Percentiles rank a stretch among this genome's conserved stretches.
Conservation (phyloP, 1,140 invertebrate genomes). For the Carposina sasakii region DNA sequence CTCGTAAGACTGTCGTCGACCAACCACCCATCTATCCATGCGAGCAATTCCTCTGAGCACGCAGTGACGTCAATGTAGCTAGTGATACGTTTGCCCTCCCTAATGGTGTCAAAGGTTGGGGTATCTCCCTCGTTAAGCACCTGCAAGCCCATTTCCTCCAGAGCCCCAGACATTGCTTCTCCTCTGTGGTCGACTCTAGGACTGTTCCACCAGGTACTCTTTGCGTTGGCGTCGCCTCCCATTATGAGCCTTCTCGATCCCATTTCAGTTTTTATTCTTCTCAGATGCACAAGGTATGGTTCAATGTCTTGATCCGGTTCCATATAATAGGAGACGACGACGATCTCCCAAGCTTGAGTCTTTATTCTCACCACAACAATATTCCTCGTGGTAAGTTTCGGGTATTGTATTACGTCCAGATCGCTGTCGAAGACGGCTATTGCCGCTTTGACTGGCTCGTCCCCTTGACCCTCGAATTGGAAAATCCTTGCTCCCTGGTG, state of each 20-base stretch:
- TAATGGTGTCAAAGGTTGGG: slow-evolving; percentile 24
- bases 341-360: too few species aligned
- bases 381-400: too few species aligned
- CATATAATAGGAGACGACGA: too few species aligned
- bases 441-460: slow-evolving; percentile 11
- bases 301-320: slow-evolving; percentile 11
- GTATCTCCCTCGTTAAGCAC: slow-evolving; percentile 20
- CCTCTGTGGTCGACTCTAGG: slow-evolving; percentile 14
- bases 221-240: slow-evolving; percentile 24
- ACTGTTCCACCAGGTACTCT: slow-evolving; percentile 23
- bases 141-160: slow-evolving; percentile 13
- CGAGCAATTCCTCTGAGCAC: slow-evolving; percentile 14
- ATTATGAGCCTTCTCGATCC: slow-evolving; percentile 1
- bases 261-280: neutral
- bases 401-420: slow-evolving; percentile 1
- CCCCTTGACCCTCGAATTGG: neutral
- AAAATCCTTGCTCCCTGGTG: slow-evolving; percentile 8
- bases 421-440: slow-evolving; percentile 9
- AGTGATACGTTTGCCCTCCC: slow-evolving; percentile 12
- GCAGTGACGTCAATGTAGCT: slow-evolving; percentile 26
- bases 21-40: too few species aligned
- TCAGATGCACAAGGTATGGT: slow-evolving; percentile 10
- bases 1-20: too few species aligned
- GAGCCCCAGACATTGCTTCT: slow-evolving; percentile 1
- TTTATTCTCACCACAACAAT: too few species aligned